phyloP scores from a whole-genome alignment of 2,888 invertebrate species.

The Disparrhopalites patrizii region DNA sequence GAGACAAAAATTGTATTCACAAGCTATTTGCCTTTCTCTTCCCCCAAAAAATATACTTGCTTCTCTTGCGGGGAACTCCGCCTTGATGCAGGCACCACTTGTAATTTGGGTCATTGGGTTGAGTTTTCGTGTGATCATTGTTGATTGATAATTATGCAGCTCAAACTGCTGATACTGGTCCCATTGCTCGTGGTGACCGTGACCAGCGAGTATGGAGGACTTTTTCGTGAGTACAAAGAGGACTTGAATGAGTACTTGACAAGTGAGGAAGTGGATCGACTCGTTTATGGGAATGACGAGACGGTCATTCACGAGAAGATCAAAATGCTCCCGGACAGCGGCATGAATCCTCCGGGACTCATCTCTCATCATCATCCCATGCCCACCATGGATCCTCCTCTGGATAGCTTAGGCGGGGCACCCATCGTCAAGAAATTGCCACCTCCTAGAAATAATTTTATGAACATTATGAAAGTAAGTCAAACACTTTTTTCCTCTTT shows the following conservation, averaged over 20 bases:
- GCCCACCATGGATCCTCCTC: conserved; percentile 45
- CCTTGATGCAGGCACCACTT: too few relatives aligned
- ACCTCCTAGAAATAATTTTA: conserved; percentile 32
- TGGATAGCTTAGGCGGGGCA: conserved; percentile 11
- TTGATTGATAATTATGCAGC: neutral
- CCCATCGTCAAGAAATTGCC: conserved; percentile 28
- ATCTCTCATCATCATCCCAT: conserved; percentile 22
- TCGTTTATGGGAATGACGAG: conserved; percentile 45
- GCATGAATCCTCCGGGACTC: conserved; percentile 36
- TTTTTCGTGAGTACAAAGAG: conserved; percentile 28
- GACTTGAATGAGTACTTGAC: conserved; percentile 33
- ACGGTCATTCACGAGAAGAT: conserved; percentile 44
- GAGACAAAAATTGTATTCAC: too few relatives aligned
- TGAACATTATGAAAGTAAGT: conserved; percentile 39
- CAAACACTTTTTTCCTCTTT: too few relatives aligned
- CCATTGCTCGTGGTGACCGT: conserved; percentile 5
- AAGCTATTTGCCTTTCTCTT: too few relatives aligned
- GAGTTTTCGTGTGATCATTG: too few relatives aligned
- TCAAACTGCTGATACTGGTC: conserved; percentile 8
- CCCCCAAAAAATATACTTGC: too few relatives aligned
- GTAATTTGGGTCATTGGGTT: too few relatives aligned
- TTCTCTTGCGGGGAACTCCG: too few relatives aligned
- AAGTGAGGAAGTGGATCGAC: conserved; percentile 41
- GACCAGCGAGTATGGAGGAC: conserved; percentile 14
- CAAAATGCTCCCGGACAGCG: conserved; percentile 39